These are phyloP conservation scores for Epizoanthus illoricatus DNA, from an alignment of 92 coral and sea anemone species.

Conservation along the genomic window DNA sequence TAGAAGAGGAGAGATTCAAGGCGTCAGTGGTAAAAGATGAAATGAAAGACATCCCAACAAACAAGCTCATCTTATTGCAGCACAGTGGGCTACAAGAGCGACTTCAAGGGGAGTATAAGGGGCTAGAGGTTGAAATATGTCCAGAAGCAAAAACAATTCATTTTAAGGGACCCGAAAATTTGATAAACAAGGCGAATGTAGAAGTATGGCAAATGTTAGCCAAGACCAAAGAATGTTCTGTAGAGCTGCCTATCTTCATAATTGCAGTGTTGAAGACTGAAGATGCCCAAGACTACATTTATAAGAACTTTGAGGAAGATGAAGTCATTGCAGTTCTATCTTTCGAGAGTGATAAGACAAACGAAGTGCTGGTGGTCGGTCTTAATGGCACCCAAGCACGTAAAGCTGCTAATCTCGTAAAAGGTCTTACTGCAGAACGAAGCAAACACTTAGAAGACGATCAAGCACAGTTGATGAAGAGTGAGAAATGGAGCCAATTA, in stretches of 20 bases:
- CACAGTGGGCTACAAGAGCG: slow-evolving; percentile 32
- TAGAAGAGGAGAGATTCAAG: slow-evolving; percentile 35
- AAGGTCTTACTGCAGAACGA: slow-evolving; percentile 45
- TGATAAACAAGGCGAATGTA: slow-evolving; percentile 39
- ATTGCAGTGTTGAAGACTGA: slow-evolving; percentile 27
- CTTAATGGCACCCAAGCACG: slow-evolving; percentile 42
- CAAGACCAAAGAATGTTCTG: slow-evolving; percentile 20
- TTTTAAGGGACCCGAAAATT: slow-evolving; percentile 43
- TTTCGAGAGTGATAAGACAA: slow-evolving; percentile 17
- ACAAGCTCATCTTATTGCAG: slow-evolving; percentile 31
- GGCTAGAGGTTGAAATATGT: slow-evolving; percentile 28
- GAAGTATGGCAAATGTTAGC: slow-evolving; percentile 45
- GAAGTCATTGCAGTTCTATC: slow-evolving; percentile 37
- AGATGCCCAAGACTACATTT: slow-evolving; percentile 29
- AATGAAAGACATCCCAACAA: slow-evolving; percentile 16
- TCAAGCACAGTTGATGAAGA: slow-evolving; percentile 46
- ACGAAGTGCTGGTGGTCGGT: slow-evolving; percentile 43
- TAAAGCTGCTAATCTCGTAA: slow-evolving; percentile 44
- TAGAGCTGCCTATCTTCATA: slow-evolving; percentile 35
- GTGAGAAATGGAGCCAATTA: slow-evolving; percentile 60
- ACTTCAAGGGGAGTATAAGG: slow-evolving; percentile 28
- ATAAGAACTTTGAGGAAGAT: slow-evolving; percentile 16
- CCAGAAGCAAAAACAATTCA: slow-evolving; percentile 25
- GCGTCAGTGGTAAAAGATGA: slow-evolving; percentile 32
- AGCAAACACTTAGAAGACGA: slow-evolving; percentile 50